Percentiles rank a stretch among this genome's conserved stretches.
These are phyloP conservation scores for Uromys caudimaculatus DNA, from an alignment of 2,797 vertebrate species.

Conservation along the genomic window DNA sequence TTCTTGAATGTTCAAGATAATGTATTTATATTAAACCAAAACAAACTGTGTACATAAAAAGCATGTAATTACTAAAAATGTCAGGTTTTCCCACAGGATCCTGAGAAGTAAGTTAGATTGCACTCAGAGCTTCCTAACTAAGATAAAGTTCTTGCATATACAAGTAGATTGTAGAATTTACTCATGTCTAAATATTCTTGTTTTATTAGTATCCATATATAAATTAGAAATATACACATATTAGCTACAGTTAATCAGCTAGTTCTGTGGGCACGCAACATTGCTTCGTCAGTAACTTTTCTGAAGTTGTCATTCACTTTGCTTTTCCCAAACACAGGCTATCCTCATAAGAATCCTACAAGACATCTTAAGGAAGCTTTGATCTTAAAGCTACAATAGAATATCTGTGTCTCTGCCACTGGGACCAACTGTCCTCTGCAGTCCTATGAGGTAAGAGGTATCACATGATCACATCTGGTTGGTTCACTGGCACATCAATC, in stretches of 20 bases:
- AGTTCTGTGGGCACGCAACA: background rate
- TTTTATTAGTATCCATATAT: background rate
- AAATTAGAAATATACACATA: background rate
- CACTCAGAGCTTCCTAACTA: background rate
- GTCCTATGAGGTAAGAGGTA: background rate
- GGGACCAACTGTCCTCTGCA: background rate
- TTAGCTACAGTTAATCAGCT: background rate
- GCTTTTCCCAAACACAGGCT: background rate
- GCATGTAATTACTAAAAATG: background rate
- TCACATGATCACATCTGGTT: background rate
- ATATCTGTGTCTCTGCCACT: background rate
- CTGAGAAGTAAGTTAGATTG: background rate
- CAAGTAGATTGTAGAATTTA: background rate
- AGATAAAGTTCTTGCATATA: background rate
- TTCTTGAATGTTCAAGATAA: background rate
- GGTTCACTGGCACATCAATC: background rate
- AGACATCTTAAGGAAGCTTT: background rate
- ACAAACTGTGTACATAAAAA: background rate
- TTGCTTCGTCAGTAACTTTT: background rate
- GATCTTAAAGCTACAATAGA: background rate
- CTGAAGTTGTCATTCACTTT: background rate
- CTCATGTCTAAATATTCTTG: background rate
- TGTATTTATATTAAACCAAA: background rate
- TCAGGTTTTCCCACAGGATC: background rate
- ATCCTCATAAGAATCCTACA: background rate